Evolutionary conservation across 2,888 invertebrate species (phyloP).

Genomic region (Tenthredo notha): DNA sequence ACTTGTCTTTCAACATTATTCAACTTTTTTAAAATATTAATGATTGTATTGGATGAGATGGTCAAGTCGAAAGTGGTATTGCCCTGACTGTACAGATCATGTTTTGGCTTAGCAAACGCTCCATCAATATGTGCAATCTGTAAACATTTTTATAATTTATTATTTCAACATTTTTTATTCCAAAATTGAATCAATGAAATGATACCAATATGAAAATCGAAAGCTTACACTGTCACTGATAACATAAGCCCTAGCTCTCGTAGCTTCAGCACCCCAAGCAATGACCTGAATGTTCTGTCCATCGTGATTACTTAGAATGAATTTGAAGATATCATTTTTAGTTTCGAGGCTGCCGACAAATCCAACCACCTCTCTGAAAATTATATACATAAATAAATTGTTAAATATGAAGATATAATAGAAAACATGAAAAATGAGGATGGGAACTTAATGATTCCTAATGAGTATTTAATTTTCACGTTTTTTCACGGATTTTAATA

Average conservation of each 20-base stretch:
- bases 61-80: not conserved
- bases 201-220: not conserved
- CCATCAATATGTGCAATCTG: not conserved
- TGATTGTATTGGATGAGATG: not conserved
- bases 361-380: not conserved
- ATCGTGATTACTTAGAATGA: not conserved
- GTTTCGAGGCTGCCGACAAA: not conserved
- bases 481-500: no score
- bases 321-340: not conserved
- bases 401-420: not conserved
- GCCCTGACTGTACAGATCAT: not conserved
- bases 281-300: not conserved
- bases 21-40: not conserved
- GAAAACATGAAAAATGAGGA: not conserved
- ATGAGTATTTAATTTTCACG: no score
- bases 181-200: not conserved
- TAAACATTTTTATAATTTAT: not conserved
- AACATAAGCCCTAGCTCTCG: not conserved
- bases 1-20: not conserved
- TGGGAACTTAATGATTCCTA: no score
- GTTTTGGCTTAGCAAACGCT: not conserved
- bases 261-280: not conserved
- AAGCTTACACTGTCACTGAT: not conserved
- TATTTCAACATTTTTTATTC: not conserved
- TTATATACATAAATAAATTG: not conserved